These are phyloP conservation scores for Thymelicus lineola DNA, from an alignment of 2,888 invertebrate genomes.

Conservation along the genomic window DNA sequence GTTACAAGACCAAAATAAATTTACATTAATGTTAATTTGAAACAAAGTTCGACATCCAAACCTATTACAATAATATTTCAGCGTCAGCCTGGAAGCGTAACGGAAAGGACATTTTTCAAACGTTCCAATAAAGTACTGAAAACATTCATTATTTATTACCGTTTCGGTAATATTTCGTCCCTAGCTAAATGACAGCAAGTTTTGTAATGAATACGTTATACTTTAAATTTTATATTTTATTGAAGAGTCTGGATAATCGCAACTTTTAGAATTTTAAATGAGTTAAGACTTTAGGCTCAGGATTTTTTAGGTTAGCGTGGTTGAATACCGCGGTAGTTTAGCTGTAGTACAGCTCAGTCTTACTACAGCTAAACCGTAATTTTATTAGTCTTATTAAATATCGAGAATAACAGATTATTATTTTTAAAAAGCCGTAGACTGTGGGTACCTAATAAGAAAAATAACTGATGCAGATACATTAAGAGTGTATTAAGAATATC, in stretches of 20 bases:
- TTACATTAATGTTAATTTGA: slow-evolving; percentile 35
- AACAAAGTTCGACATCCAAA: slow-evolving; percentile 37
- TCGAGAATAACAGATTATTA: no score
- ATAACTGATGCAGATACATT: no score
- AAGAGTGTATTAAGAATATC: no score
- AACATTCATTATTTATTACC: slow-evolving; percentile 38
- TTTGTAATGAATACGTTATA: slow-evolving; percentile 11
- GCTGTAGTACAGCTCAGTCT: no score
- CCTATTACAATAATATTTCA: slow-evolving; percentile 38
- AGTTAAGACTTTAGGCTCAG: no score
- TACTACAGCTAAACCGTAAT: no score
- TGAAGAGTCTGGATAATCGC: neutral
- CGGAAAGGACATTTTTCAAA: slow-evolving; percentile 38
- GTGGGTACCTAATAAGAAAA: no score
- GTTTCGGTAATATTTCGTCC: slow-evolving; percentile 21
- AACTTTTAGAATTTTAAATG: neutral
- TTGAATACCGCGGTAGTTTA: no score
- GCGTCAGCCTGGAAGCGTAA: slow-evolving; percentile 37
- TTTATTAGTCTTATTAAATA: no score
- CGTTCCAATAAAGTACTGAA: slow-evolving; percentile 37
- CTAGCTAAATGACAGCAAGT: slow-evolving; percentile 15
- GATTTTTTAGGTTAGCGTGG: no score
- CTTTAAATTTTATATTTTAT: neutral
- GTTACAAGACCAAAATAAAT: slow-evolving; percentile 28
- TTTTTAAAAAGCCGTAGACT: no score